Conservation (phyloP, 2,888 invertebrate species). For the Eristalis arbustorum region DNA sequence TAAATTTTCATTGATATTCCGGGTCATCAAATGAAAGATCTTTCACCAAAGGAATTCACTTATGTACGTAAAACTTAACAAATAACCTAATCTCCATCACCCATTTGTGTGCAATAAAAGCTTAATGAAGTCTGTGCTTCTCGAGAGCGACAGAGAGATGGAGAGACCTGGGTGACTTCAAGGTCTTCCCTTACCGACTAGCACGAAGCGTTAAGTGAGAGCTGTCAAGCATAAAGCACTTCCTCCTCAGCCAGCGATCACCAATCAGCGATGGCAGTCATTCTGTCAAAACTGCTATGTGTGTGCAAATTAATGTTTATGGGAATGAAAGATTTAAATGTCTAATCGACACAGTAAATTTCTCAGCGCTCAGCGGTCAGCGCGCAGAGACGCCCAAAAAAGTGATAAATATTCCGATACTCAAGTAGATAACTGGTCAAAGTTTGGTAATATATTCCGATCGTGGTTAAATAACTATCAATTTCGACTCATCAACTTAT, state of each 20-base stretch:
- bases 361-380: no score
- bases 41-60: not conserved
- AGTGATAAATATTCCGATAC: not conserved
- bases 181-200: not conserved
- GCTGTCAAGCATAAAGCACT: not conserved
- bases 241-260: not conserved
- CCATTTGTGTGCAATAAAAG: not conserved
- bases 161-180: not conserved
- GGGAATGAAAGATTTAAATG: conserved; percentile 28
- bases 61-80: not conserved
- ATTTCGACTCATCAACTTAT: conserved; percentile 29
- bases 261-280: conserved; percentile 1
- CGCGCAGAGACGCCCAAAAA: not conserved
- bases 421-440: not conserved
- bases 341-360: conserved; percentile 30
- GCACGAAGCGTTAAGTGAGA: not conserved
- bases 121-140: not conserved
- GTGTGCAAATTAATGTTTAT: conserved; percentile 21
- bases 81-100: not conserved
- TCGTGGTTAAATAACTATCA: conserved; percentile 42
- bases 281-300: not conserved
- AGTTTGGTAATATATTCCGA: conserved; percentile 26
- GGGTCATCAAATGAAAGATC: not conserved
- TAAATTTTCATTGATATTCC: not conserved
- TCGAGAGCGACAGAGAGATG: not conserved